Evolutionary conservation across 1,140 invertebrate species (phyloP), one percentile per base, ranked within the genome.

Genomic region (Eubasilissa regina): DNA sequence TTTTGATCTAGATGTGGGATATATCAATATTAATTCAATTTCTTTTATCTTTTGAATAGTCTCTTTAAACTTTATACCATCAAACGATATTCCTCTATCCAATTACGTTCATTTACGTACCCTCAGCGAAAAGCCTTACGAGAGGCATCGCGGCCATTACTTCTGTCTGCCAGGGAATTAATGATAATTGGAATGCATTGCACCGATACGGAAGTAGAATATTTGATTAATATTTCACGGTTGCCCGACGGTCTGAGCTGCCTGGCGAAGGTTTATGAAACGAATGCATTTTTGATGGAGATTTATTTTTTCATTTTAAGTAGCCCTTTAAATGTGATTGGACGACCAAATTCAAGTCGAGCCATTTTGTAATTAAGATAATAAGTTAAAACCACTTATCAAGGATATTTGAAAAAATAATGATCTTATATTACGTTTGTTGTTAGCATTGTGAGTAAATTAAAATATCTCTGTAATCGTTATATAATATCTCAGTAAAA

Each of bases 181-280:
- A 35, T 53, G 66, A 53, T 70, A 70, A 70, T 70, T 53, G 66
- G 66, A 70, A 70, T 70, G 44, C 17, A 70, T 51, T 48, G 13
- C 45, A 51, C 19, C 47, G 47, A 51, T 48, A 74, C 35, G n/a
- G 35, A 58, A 66, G n/a, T 74, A 15, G 51, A 74, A 44, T 56
- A 74, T 56, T 74, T 74, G 25, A 74, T 56, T 43, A 74, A 74
- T 74, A 56, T 45, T 35, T 74, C 25, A 58, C 72, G 72, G 21
- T 56, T 56, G 21, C 21, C 48, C 44, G 25, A 13, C 21, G 13
- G 72, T 74, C 72, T 74, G 72, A 74, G 72, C 72, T 12, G n/a
- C 17, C 43, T 56, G 72, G n/a, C 25, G 35, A 44, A 10, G 43
- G 21, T 44, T 44, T 45, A 15, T 25, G n/a, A 43, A 47, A 21